Conservation (phyloP, 64 coral and sea anemone genomes). For the Catalaphyllia jardinei region DNA sequence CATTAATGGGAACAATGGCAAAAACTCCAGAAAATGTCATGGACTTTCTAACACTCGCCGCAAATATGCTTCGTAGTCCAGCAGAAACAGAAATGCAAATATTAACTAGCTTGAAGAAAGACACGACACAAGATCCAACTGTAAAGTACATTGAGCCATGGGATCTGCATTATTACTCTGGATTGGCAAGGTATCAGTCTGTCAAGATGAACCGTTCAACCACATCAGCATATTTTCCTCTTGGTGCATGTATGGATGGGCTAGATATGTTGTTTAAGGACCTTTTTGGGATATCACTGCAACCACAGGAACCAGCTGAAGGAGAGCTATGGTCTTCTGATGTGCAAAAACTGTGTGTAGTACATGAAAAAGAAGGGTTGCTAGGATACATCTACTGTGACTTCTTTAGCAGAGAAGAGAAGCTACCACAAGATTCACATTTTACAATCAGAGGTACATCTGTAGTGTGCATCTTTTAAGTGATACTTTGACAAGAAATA, state of each 20-base stretch:
- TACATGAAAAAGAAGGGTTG: slow-evolving; percentile 88
- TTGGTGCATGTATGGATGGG: slow-evolving; percentile 96
- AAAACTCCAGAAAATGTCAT: slow-evolving; percentile 88
- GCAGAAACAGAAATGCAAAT: slow-evolving; percentile 73
- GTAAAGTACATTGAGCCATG: slow-evolving; percentile 76
- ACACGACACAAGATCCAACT: slow-evolving; percentile 19
- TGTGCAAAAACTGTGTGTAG: slow-evolving; percentile 89
- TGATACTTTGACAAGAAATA: no score
- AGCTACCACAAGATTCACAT: slow-evolving; percentile 94
- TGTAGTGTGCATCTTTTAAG: no score
- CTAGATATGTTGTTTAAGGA: slow-evolving; percentile 77
- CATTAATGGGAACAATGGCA: slow-evolving; percentile 93
- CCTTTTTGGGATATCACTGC: slow-evolving; percentile 82
- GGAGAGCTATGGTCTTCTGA: slow-evolving; percentile 90
- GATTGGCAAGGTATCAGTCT: slow-evolving; percentile 75
- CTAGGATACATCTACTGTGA: slow-evolving; percentile 98
- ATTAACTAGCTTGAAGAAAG: slow-evolving; percentile 75
- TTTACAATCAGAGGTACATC: slow-evolving; percentile 90
- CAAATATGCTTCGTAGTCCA: slow-evolving; percentile 75
- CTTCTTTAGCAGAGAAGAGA: slow-evolving; percentile 80
- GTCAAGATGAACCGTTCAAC: slow-evolving; percentile 68
- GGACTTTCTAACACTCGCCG: slow-evolving; percentile 66
- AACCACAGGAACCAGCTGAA: slow-evolving; percentile 68
- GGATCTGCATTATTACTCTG: slow-evolving; percentile 93
- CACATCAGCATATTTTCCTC: slow-evolving; percentile 85